Percentiles rank a stretch among this genome's conserved stretches.
Conservation (phyloP, 2,888 invertebrate genomes). For the Teinopalpus imperialis region DNA sequence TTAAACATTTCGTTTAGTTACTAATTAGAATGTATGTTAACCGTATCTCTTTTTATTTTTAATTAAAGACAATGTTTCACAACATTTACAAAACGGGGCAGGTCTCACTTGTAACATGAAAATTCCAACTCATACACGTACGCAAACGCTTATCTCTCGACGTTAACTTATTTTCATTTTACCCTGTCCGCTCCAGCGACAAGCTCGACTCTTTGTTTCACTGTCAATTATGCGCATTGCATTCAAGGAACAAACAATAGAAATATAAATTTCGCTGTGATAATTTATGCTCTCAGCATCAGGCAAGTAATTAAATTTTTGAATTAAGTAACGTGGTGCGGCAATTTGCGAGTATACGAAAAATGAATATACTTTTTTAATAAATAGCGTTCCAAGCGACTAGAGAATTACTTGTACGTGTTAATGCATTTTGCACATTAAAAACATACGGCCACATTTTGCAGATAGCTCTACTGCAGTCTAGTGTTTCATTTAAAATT, state of each 20-base stretch:
- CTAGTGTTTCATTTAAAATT: too few species aligned
- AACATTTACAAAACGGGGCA: too few species aligned
- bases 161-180: conserved; percentile 24
- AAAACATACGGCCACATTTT: too few species aligned
- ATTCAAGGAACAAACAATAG: conserved; percentile 25
- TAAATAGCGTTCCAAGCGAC: neutral
- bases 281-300: conserved; percentile 30
- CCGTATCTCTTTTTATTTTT: too few species aligned
- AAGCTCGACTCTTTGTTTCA: conserved; percentile 31
- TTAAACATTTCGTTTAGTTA: too few species aligned
- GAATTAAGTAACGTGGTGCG: conserved; percentile 4
- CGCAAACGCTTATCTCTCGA: conserved; percentile 7
- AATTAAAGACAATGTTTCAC: too few species aligned
- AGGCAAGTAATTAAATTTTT: conserved; percentile 28
- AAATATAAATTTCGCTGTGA: conserved; percentile 35
- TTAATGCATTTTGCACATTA: too few species aligned
- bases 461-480: too few species aligned
- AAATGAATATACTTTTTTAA: neutral
- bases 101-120: neutral
- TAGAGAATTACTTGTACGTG: too few species aligned
- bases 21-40: too few species aligned
- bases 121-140: neutral
- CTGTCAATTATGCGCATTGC: conserved; percentile 36
- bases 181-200: conserved; percentile 20
- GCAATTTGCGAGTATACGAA: too few species aligned